Evolutionary conservation across 2,888 invertebrate species (phyloP).

Genomic region (Xanthia icteritia): DNA sequence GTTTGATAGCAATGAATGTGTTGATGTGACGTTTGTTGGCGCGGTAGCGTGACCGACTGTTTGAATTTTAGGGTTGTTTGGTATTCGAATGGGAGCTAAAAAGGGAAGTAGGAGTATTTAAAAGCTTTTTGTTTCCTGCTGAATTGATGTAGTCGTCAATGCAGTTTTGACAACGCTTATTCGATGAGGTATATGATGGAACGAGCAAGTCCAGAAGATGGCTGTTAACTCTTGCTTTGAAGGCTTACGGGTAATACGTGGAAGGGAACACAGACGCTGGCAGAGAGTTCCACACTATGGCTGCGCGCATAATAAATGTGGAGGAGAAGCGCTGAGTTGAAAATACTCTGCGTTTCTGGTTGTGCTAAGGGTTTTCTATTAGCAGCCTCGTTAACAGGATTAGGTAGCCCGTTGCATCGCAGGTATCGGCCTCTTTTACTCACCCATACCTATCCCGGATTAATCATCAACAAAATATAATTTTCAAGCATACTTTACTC

Average conservation of each 20-base stretch:
- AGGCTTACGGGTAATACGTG: too few relatives aligned
- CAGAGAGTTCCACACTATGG: too few relatives aligned
- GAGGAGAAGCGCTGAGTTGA: too few relatives aligned
- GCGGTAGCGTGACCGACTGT: background rate
- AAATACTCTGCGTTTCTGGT: background rate
- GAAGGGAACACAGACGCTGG: too few relatives aligned
- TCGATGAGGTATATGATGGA: too few relatives aligned
- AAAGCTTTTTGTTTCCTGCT: background rate
- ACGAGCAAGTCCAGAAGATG: too few relatives aligned
- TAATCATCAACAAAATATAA: background rate
- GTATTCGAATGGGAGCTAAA: background rate
- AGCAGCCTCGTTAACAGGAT: background rate
- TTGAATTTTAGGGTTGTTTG: background rate
- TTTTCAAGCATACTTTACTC: background rate
- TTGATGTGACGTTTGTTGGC: background rate
- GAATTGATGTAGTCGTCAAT: background rate
- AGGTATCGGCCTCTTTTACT: background rate
- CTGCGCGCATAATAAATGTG: too few relatives aligned
- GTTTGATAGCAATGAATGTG: slow-evolving; percentile 15
- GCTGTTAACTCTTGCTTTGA: too few relatives aligned
- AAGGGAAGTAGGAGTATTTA: too few relatives aligned
- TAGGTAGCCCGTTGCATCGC: background rate
- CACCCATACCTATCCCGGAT: background rate
- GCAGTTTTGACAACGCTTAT: background rate
- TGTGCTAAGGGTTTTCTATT: background rate